These are phyloP conservation scores for Conopomorpha cramerella DNA, from an alignment of 1,140 invertebrate species.

Conservation along the genomic window DNA sequence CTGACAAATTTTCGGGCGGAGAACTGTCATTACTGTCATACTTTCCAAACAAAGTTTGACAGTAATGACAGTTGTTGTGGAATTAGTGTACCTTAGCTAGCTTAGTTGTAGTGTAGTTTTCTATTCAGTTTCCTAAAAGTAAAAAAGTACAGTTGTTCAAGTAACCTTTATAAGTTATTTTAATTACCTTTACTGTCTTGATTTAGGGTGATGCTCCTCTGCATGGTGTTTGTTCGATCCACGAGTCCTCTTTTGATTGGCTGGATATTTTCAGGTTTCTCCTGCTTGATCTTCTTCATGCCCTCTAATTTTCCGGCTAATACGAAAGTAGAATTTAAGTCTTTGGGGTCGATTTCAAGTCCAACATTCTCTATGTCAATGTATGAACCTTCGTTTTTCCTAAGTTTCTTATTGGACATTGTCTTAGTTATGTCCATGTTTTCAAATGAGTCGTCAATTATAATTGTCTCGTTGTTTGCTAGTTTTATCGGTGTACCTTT, in stretches of 20 bases:
- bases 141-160: too few relatives aligned
- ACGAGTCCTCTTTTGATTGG: slow-evolving; percentile 20
- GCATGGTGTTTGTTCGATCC: slow-evolving; percentile 32
- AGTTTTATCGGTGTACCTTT: slow-evolving; percentile 41
- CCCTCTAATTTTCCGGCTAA: slow-evolving; percentile 28
- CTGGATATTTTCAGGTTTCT: slow-evolving; percentile 13
- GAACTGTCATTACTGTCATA: too few relatives aligned
- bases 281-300: slow-evolving; percentile 23
- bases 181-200: slow-evolving; percentile 24
- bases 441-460: slow-evolving; percentile 44
- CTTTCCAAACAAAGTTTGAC: too few relatives aligned
- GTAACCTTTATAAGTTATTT: neutral
- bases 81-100: too few relatives aligned
- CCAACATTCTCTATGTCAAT: slow-evolving; percentile 22
- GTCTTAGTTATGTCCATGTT: slow-evolving; percentile 26
- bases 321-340: slow-evolving; percentile 54
- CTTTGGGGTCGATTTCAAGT: slow-evolving; percentile 26
- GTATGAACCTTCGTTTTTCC: slow-evolving; percentile 19
- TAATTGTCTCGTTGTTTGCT: slow-evolving; percentile 37
- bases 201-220: slow-evolving; percentile 25
- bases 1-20: too few relatives aligned
- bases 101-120: too few relatives aligned
- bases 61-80: too few relatives aligned
- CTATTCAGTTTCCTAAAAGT: too few relatives aligned
- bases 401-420: slow-evolving; percentile 33